These are phyloP conservation scores for Endotricha flammealis DNA, from an alignment of 2,888 invertebrate genomes.

Conservation along the genomic window DNA sequence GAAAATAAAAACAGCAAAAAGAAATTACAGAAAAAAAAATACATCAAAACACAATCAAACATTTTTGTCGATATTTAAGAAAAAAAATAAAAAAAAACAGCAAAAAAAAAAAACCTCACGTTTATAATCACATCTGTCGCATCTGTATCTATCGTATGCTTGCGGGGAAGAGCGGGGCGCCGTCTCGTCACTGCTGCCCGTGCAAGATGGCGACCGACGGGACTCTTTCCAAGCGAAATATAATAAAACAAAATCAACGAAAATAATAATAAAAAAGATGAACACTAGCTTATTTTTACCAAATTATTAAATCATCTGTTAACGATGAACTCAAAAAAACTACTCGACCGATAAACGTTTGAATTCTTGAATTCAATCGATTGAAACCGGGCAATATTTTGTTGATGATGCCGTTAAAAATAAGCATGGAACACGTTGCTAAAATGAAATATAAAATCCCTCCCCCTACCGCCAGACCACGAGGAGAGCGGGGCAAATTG, in stretches of 20 bases:
- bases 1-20: slow-evolving; percentile 16
- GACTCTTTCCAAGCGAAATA: slow-evolving; percentile 6
- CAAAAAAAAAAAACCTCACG: slow-evolving; percentile 23
- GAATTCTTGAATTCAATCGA: too few species aligned
- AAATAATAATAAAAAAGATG: slow-evolving; percentile 5
- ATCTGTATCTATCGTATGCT: slow-evolving; percentile 5
- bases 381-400: too few species aligned
- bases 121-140: slow-evolving; percentile 26
- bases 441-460: too few species aligned
- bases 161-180: slow-evolving; percentile 41
- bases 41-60: slow-evolving; percentile 12
- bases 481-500: too few species aligned
- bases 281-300: too few species aligned
- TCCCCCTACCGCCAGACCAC: too few species aligned
- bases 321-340: too few species aligned
- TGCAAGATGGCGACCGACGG: slow-evolving; percentile 21
- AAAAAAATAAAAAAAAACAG: slow-evolving; percentile 17
- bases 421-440: too few species aligned
- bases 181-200: slow-evolving; percentile 50
- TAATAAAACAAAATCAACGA: slow-evolving; percentile 8
- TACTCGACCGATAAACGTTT: too few species aligned
- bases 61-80: too few species aligned
- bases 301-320: too few species aligned
- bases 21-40: slow-evolving; percentile 10
- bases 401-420: too few species aligned